Conservation (phyloP, 2,113 vertebrate genomes). For the Muntiacus muntjak region DNA sequence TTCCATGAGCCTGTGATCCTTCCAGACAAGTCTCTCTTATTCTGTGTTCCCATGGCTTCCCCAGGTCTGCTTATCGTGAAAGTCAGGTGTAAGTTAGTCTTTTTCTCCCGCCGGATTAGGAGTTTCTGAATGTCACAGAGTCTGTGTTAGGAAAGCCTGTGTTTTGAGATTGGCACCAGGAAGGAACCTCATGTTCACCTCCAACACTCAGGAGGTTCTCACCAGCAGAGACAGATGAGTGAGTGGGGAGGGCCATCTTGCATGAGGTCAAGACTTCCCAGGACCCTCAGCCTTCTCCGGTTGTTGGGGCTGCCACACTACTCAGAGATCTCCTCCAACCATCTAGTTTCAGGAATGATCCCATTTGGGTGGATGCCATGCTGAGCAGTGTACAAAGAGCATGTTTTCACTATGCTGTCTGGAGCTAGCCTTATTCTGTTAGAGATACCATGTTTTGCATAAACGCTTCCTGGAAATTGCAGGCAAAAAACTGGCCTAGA, state of each 20-base stretch:
- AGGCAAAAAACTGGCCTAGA: background rate
- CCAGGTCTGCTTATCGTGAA: background rate
- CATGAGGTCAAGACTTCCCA: no score
- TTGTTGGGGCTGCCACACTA: background rate
- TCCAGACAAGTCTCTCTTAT: background rate
- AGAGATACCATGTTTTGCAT: background rate
- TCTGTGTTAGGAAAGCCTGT: background rate
- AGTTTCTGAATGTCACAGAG: background rate
- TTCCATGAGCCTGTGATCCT: background rate
- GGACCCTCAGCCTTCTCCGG: background rate
- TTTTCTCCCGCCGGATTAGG: fast-evolving
- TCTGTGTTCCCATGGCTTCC: background rate
- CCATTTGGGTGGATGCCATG: background rate
- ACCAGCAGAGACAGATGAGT: background rate
- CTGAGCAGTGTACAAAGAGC: background rate
- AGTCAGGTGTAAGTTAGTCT: background rate
- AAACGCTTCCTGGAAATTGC: background rate
- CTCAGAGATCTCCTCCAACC: background rate
- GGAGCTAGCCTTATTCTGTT: background rate
- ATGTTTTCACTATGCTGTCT: background rate
- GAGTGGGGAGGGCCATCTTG: background rate
- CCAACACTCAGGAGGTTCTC: background rate
- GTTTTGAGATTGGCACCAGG: background rate
- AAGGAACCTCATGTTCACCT: background rate
- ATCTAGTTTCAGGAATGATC: background rate